A percentile compares a stretch with the other conserved stretches of the same genome.
Conservation (phyloP, 2,113 vertebrate genomes). For the Nymphicus hollandicus region DNA sequence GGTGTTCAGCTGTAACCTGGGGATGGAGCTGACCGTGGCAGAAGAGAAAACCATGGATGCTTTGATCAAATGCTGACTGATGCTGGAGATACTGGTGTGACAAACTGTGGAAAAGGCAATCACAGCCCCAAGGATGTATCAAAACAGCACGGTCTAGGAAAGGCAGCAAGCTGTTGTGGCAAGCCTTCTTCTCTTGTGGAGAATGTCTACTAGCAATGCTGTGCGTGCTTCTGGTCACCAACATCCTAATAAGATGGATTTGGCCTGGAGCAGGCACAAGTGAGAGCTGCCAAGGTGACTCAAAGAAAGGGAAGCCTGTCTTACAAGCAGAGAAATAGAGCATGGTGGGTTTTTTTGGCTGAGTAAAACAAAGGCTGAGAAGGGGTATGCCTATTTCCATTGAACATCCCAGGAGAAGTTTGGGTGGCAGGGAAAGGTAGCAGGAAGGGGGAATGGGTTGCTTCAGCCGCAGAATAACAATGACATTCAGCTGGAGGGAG, state of each 20-base stretch:
- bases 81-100: accelerated
- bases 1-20: neutral
- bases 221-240: neutral
- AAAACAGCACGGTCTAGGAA: neutral
- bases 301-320: neutral
- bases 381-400: neutral
- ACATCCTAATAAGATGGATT: neutral
- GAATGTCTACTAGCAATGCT: neutral
- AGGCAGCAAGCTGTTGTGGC: neutral
- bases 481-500: neutral
- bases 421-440: neutral
- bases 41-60: neutral
- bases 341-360: accelerated
- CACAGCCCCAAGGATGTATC: neutral
- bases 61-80: neutral
- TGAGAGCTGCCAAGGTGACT: neutral
- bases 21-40: neutral
- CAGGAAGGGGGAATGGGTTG: accelerated
- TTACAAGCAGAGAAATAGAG: neutral
- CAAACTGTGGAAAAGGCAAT: neutral
- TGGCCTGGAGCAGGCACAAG: neutral
- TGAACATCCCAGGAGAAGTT: neutral
- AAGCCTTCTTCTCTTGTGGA: accelerated
- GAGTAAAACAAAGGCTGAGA: neutral
- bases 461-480: neutral